phyloP scores from a whole-genome alignment of 2,888 invertebrate genomes.

The Ichneumoninae sp. region DNA sequence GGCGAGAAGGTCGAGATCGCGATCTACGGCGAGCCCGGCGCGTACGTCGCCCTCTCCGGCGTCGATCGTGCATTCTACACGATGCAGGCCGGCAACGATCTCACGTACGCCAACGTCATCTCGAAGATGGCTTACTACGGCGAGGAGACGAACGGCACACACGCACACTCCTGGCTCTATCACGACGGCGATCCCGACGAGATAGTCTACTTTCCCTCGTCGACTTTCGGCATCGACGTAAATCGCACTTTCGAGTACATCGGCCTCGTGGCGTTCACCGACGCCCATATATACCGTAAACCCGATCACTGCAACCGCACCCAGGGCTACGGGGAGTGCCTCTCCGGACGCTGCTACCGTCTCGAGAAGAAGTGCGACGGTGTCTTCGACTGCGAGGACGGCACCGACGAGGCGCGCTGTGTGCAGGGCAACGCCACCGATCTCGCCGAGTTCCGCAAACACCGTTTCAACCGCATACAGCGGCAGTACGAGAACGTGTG shows the following conservation, averaged over 20 bases:
- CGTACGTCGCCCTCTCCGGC: conserved; percentile 96
- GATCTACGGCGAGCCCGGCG: conserved; percentile 96
- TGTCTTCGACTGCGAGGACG: conserved; percentile 91
- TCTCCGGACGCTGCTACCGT: conserved; percentile 92
- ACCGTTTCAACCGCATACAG: conserved; percentile 94
- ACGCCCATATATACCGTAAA: conserved; percentile 91
- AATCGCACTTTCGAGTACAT: conserved; percentile 97
- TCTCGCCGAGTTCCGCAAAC: conserved; percentile 90
- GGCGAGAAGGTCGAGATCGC: conserved; percentile 97
- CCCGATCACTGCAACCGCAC: conserved; percentile 89
- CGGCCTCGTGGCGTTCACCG: conserved; percentile 95
- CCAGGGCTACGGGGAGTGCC: conserved; percentile 91
- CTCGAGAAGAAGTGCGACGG: conserved; percentile 92
- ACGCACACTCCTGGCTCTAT: conserved; percentile 93
- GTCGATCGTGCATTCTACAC: conserved; percentile 95
- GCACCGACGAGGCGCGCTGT: conserved; percentile 94
- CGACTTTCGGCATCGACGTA: conserved; percentile 96
- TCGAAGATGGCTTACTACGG: conserved; percentile 95
- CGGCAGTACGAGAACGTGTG: conserved; percentile 97
- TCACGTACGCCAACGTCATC: conserved; percentile 94
- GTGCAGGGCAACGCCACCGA: conserved; percentile 88
- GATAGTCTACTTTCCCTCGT: conserved; percentile 93
- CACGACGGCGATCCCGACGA: conserved; percentile 94
- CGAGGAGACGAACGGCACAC: conserved; percentile 94
- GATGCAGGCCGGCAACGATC: conserved; percentile 96